These are phyloP conservation scores for Macrocentrus cingulum DNA, from an alignment of 1,140 invertebrate species.

Conservation along the genomic window DNA sequence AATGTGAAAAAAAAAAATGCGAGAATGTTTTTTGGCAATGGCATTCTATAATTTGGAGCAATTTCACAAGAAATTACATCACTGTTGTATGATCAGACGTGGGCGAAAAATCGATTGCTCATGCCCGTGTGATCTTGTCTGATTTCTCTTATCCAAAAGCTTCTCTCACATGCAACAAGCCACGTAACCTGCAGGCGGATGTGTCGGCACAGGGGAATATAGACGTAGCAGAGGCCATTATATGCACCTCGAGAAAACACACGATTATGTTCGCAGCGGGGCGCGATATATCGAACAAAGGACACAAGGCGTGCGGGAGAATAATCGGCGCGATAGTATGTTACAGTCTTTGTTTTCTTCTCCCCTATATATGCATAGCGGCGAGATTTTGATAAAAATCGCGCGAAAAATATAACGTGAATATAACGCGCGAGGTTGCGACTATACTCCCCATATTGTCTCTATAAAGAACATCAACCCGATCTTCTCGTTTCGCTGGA, in stretches of 20 bases:
- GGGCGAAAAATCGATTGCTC: slow-evolving; percentile 3
- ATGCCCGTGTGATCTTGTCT: background rate
- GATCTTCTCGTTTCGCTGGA: background rate
- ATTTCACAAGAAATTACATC: slow-evolving; percentile 4
- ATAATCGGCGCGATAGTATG: slow-evolving; percentile 9
- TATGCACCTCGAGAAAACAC: slow-evolving; percentile 5
- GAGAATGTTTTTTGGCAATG: too few relatives aligned
- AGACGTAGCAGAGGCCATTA: slow-evolving; percentile 3
- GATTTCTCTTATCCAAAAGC: slow-evolving; percentile 5
- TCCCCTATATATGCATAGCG: too few relatives aligned
- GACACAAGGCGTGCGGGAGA: slow-evolving; percentile 8
- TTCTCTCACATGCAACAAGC: background rate
- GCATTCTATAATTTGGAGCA: background rate
- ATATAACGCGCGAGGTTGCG: background rate
- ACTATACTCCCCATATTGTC: too few relatives aligned
- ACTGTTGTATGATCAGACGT: slow-evolving; percentile 23
- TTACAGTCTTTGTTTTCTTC: background rate
- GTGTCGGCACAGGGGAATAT: slow-evolving; percentile 8
- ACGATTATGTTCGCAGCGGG: slow-evolving; percentile 15
- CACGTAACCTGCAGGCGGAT: background rate
- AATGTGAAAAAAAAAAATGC: too few relatives aligned
- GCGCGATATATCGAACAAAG: slow-evolving; percentile 4
- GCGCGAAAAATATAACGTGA: background rate
- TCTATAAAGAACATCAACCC: too few relatives aligned
- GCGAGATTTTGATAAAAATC: background rate